Evolutionary conservation across 2,888 invertebrate genomes (phyloP).

Genomic region (Chirona hameri): DNA sequence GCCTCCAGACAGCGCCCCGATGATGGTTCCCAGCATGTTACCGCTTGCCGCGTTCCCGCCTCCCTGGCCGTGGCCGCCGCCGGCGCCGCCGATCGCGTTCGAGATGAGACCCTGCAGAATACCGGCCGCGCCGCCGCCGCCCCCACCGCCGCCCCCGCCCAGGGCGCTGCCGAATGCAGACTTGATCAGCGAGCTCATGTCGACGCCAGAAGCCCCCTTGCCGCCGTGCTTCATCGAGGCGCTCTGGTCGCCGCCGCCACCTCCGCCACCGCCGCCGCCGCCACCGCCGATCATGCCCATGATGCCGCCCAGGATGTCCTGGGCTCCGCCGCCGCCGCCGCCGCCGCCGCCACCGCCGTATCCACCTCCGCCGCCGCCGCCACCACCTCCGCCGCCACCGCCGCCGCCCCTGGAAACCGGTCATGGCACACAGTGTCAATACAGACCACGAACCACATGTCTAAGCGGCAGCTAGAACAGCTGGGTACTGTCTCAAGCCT

Average conservation of each 20-base stretch:
- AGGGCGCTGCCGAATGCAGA: constrained; percentile 22
- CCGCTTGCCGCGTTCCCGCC: background rate
- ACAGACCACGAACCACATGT: too few species aligned
- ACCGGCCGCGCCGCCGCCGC: constrained; percentile 22
- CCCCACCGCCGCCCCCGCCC: constrained; percentile 14
- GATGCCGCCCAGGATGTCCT: constrained; percentile 12
- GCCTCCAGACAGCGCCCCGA: constrained; percentile 22
- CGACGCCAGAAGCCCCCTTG: background rate
- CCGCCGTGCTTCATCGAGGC: constrained; percentile 24
- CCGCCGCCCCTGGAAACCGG: background rate
- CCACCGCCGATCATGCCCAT: background rate
- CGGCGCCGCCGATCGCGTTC: background rate
- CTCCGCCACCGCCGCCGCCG: constrained; percentile 1
- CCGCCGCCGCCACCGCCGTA: background rate
- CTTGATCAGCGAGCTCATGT: background rate
- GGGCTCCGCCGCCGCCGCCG: background rate
- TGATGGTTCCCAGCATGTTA: constrained; percentile 25
- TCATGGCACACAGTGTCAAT: too few species aligned
- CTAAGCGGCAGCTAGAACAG: too few species aligned
- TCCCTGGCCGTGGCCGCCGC: background rate
- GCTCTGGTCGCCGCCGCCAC: background rate
- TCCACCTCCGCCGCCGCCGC: background rate
- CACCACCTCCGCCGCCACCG: constrained; percentile 6
- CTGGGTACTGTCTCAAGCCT: too few species aligned
- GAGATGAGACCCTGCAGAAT: background rate